Conservation (phyloP, 2,888 invertebrate genomes). For the Scaptomyza cyrtandrae region DNA sequence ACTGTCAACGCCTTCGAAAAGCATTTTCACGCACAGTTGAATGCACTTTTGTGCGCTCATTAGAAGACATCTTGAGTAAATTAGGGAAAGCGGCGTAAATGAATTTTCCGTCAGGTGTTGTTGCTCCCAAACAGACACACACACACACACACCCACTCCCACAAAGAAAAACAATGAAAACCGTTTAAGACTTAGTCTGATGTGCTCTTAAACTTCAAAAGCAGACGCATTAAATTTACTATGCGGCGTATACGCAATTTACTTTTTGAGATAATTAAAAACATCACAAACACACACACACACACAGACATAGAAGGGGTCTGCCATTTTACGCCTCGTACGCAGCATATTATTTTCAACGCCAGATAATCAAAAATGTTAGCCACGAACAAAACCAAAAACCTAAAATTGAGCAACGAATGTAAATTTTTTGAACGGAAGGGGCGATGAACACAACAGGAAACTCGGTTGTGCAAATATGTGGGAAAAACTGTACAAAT, state of each 20-base stretch:
- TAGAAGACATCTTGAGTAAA: conserved; percentile 20
- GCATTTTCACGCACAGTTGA: conserved; percentile 74
- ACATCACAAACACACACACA: conserved; percentile 10
- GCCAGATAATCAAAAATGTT: conserved; percentile 56
- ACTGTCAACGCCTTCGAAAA: not conserved
- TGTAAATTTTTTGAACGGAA: conserved; percentile 50
- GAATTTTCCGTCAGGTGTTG: conserved; percentile 28
- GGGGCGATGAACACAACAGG: not conserved
- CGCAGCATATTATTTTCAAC: conserved; percentile 53
- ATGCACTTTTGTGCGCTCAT: conserved; percentile 69
- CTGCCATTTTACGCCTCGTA: conserved; percentile 56
- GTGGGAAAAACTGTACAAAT: conserved; percentile 64
- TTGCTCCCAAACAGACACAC: conserved; percentile 1
- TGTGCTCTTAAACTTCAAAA: not conserved
- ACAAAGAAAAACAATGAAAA: not conserved
- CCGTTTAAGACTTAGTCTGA: not conserved
- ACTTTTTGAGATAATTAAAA: conserved; percentile 59
- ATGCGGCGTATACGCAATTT: conserved; percentile 61
- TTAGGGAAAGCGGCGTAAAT: conserved; percentile 14
- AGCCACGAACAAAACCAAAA: not conserved
- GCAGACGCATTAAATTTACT: conserved; percentile 30
- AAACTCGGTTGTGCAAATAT: conserved; percentile 66
- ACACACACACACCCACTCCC: not conserved
- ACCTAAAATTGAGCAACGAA: conserved; percentile 43
- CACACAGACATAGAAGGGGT: conserved; percentile 2